Base-by-base conservation (phyloP, 2,888 invertebrate species). In the Cerastoderma edule region DNA sequence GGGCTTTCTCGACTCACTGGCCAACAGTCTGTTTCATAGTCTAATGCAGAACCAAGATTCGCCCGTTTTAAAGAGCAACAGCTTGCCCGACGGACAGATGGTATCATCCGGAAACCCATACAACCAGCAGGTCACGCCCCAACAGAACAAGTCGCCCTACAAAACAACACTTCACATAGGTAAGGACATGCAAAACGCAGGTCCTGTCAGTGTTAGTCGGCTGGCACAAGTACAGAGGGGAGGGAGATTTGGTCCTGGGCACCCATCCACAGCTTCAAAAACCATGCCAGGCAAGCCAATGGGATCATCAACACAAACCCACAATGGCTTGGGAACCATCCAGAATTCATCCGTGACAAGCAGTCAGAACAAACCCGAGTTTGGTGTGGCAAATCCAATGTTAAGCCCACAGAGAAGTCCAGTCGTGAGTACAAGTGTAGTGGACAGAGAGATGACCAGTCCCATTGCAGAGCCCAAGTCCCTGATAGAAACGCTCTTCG, bases 11-110 rank as follows among this genome's bases (percentile, higher is more conserved):
- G 60, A 56, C 16, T 78, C 78, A 22, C 67, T 78, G 8, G 67
- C 70, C n/a, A 78, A 74, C 54, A 78, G 73, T 54, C 67, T 78
- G 8, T 63, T 74, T 39, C 27, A 44, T 32, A 70, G 69, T 3
- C 32, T 78, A 5, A 27, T 73, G 16, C 67, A 77, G 33, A 70
- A 77, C 32, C 65, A 77, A 30, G 27, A 54, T 28, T 27, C 22
- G 24, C 22, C 60, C 1, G 57, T 57, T 32, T 33, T 57, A 33
- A 57, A 57, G 32, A 27, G 53, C n/a, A n/a, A n/a, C n/a, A n/a
- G n/a, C n/a, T n/a, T n/a, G n/a, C n/a, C n/a, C n/a, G n/a, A n/a
- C n/a, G n/a, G n/a, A n/a, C n/a, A n/a, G n/a, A n/a, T n/a, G n/a
- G n/a, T n/a, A n/a, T n/a, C n/a, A n/a, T n/a, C 56, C 22, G 64